Conservation (phyloP, 1,140 invertebrate genomes). For the Nasonia vitripennis region DNA sequence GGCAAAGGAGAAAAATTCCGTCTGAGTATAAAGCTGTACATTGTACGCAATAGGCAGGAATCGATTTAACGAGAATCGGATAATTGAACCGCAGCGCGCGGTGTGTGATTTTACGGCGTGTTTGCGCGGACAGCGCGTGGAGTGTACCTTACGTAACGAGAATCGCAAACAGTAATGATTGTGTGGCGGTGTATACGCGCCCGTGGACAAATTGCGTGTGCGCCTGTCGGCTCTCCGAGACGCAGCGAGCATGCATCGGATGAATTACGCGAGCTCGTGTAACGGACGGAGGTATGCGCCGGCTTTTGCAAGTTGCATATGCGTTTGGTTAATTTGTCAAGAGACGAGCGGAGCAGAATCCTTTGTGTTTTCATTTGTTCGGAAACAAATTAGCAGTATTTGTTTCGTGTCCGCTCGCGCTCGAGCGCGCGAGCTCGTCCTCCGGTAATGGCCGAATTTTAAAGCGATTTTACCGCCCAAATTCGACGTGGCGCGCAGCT, state of each 20-base stretch:
- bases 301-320: not conserved
- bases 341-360: not conserved
- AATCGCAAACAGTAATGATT: constrained; percentile 11
- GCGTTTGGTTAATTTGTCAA: not conserved
- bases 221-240: not conserved
- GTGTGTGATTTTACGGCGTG: not conserved
- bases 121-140: not conserved
- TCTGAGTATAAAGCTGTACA: not conserved
- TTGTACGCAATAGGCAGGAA: too few species aligned
- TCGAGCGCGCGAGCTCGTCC: too few species aligned
- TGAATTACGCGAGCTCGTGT: not conserved
- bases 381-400: constrained; percentile 25
- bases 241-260: not conserved
- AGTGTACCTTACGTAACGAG: constrained; percentile 21
- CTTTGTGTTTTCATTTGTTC: constrained; percentile 23
- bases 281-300: not conserved
- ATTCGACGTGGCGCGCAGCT: too few species aligned
- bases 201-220: not conserved
- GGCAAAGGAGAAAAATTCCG: not conserved
- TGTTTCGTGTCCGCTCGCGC: not conserved
- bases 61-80: not conserved
- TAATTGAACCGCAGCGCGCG: not conserved
- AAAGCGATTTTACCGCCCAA: not conserved
- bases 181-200: not conserved
- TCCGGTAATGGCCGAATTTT: not conserved